Conservation (phyloP, 2,113 vertebrate genomes). For the Anolis sagrei region DNA sequence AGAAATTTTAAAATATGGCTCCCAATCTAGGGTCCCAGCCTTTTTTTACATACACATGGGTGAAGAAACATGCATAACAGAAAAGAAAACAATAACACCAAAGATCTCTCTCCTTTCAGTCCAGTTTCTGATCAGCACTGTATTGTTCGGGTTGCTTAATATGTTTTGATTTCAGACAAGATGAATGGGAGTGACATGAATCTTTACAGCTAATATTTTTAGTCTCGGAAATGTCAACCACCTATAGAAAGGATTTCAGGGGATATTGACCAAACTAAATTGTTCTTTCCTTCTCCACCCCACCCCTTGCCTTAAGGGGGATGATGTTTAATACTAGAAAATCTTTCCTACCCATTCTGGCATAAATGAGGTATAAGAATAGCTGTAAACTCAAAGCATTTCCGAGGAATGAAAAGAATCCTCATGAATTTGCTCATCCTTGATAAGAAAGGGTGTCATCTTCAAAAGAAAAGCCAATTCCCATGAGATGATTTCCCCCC, state of each 20-base stretch:
- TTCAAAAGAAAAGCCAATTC: too few relatives aligned
- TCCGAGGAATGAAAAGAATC: too few relatives aligned
- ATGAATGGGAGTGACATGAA: neutral
- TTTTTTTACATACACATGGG: neutral
- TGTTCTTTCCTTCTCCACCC: neutral
- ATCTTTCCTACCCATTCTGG: neutral
- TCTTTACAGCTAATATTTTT: conserved; percentile 13
- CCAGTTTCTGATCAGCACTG: neutral
- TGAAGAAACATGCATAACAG: neutral
- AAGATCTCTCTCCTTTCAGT: neutral
- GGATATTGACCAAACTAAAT: neutral
- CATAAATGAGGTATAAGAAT: neutral
- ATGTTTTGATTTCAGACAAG: conserved; percentile 7
- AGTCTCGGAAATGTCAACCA: neutral
- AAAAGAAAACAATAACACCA: neutral
- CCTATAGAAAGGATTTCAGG: neutral
- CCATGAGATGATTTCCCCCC: too few relatives aligned
- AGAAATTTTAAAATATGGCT: too few relatives aligned
- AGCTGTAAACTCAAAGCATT: neutral
- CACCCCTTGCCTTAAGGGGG: too few relatives aligned
- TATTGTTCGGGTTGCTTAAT: neutral
- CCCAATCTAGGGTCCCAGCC: too few relatives aligned
- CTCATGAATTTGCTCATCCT: too few relatives aligned
- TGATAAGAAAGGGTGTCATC: too few relatives aligned
- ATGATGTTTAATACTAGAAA: neutral